Percentiles rank a stretch among this genome's conserved stretches.
These are phyloP conservation scores for Drosophila neoperkinsi DNA, from an alignment of 2,888 invertebrate genomes.

Conservation along the genomic window DNA sequence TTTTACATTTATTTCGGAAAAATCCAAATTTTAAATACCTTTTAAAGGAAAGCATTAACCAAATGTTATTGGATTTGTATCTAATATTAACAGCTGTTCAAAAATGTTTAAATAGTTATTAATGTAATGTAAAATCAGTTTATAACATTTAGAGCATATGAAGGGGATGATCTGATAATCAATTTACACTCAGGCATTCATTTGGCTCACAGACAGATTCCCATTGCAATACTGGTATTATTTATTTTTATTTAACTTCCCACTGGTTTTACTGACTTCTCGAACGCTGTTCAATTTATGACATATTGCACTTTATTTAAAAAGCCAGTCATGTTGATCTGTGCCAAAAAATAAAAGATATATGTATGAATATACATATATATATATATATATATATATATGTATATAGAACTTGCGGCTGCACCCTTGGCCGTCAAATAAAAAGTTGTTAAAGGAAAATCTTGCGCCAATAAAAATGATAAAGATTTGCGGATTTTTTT, in stretches of 20 bases:
- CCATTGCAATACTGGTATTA: background rate
- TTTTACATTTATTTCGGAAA: background rate
- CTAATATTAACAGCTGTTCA: background rate
- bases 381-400: background rate
- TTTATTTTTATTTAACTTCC: background rate
- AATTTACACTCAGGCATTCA: background rate
- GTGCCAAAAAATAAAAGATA: conserved; percentile 36
- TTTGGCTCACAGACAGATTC: background rate
- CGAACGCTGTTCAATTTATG: conserved; percentile 18
- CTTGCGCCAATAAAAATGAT: conserved; percentile 61
- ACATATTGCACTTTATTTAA: conserved; percentile 19
- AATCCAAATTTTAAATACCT: background rate
- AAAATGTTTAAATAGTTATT: background rate
- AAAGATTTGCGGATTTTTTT: conserved; percentile 44
- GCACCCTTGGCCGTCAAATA: conserved; percentile 4
- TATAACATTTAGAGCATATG: background rate
- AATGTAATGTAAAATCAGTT: background rate
- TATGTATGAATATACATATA: background rate
- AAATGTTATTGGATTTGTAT: background rate
- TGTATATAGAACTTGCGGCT: background rate
- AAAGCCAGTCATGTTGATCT: conserved; percentile 24
- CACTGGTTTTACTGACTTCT: conserved; percentile 1
- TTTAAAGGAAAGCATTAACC: background rate
- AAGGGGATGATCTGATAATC: background rate
- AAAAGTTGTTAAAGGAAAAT: conserved; percentile 38